phyloP scores from a whole-genome alignment of 64 coral and sea anemone genomes.

The Montipora efflorescens region DNA sequence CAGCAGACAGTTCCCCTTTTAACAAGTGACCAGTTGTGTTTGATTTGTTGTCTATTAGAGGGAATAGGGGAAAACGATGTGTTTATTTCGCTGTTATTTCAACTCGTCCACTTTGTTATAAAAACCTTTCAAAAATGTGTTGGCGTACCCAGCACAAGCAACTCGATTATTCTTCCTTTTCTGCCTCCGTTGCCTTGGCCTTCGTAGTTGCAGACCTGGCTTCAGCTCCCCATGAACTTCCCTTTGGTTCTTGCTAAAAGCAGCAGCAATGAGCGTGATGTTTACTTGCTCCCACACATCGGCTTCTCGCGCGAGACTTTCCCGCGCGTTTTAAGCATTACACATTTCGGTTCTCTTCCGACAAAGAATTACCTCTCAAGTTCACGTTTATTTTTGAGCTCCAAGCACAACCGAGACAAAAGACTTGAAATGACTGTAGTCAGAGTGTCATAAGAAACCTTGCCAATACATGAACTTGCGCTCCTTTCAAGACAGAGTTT shows the following conservation, averaged over 20 bases:
- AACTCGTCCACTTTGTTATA: no score
- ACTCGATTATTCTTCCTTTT: no score
- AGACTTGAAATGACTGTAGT: conserved; percentile 8
- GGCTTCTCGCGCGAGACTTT: neutral
- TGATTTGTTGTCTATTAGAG: no score
- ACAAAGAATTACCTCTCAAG: neutral
- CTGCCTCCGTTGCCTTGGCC: no score
- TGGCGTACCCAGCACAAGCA: no score
- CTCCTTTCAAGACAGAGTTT: conserved; percentile 6
- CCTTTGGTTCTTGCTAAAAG: neutral
- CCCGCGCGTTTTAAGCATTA: neutral
- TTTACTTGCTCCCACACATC: neutral
- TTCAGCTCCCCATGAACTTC: no score
- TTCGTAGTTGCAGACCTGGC: no score
- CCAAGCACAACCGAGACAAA: neutral
- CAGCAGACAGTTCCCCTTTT: no score
- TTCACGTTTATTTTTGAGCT: neutral
- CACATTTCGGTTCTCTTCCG: neutral
- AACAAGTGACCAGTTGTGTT: no score
- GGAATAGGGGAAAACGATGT: no score
- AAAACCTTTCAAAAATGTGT: no score
- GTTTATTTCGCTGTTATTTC: no score
- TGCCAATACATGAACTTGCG: neutral
- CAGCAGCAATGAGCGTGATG: neutral
- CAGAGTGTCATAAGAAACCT: neutral